Conservation (phyloP, 2,888 invertebrate species). For the Phytoseiulus persimilis region DNA sequence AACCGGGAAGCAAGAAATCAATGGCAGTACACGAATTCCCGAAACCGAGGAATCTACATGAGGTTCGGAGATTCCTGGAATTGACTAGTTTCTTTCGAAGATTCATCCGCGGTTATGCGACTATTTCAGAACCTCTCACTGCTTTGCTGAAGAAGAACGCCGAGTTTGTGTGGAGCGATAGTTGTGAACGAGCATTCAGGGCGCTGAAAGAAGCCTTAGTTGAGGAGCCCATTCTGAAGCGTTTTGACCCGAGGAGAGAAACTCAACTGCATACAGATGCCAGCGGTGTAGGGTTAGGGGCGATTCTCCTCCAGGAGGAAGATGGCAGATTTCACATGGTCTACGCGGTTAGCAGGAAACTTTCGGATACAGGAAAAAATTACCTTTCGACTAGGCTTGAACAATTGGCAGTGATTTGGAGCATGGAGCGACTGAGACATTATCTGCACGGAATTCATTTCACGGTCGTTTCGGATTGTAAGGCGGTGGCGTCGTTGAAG, state of each 20-base stretch:
- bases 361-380: not conserved
- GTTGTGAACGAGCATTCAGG: not conserved
- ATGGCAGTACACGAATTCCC: not conserved
- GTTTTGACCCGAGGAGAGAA: not conserved
- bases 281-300: not conserved
- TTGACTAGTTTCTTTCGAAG: not conserved
- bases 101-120: not conserved
- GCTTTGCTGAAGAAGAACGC: not conserved
- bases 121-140: not conserved
- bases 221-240: not conserved
- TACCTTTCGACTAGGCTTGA: not conserved
- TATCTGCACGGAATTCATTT: not conserved
- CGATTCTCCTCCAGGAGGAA: not conserved
- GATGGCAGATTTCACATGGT: not conserved
- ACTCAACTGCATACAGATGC: not conserved
- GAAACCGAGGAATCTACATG: not conserved
- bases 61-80: not conserved
- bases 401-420: not conserved
- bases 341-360: constrained; percentile 11
- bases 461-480: not conserved
- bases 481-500: not conserved
- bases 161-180: not conserved
- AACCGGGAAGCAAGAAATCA: not conserved
- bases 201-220: not conserved
- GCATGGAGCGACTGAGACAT: not conserved